A percentile compares a stretch with the other conserved stretches of the same genome.
phyloP scores from a whole-genome alignment of 2,797 vertebrate genomes.

The Neosilurus mollespiculum region DNA sequence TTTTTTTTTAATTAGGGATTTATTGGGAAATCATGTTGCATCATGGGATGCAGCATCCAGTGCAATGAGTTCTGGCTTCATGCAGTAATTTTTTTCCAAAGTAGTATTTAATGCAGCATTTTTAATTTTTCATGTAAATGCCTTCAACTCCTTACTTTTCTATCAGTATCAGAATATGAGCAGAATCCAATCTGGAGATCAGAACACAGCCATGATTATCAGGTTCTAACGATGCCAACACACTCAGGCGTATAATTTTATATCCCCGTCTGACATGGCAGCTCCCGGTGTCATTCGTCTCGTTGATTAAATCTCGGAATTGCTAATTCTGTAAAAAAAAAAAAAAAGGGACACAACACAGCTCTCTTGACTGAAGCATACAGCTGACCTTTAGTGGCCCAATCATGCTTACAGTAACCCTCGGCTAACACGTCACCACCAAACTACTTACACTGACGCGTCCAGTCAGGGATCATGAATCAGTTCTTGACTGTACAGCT shows the following conservation, averaged over 20 bases:
- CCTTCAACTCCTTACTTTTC: too few species aligned
- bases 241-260: constrained; percentile 67
- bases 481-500: not conserved
- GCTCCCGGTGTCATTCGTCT: constrained; percentile 67
- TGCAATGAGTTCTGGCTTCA: too few species aligned
- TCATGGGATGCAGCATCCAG: too few species aligned
- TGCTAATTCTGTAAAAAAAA: constrained; percentile 58
- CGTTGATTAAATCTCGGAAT: constrained; percentile 72
- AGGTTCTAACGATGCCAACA: not conserved
- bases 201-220: not conserved
- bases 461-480: not conserved
- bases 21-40: too few species aligned
- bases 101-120: too few species aligned
- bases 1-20: too few species aligned
- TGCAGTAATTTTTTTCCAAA: too few species aligned
- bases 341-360: constrained; percentile 24
- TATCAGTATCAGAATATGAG: too few species aligned
- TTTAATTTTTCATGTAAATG: too few species aligned
- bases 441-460: constrained; percentile 19
- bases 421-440: constrained; percentile 18
- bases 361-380: constrained; percentile 59
- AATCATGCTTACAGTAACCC: constrained; percentile 18
- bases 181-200: too few species aligned
- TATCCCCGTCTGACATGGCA: constrained; percentile 59
- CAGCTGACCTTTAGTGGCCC: constrained; percentile 61